Percentiles rank a stretch among this genome's conserved stretches.
Conservation (phyloP, 2,797 vertebrate species). For the Sus cebifrons region DNA sequence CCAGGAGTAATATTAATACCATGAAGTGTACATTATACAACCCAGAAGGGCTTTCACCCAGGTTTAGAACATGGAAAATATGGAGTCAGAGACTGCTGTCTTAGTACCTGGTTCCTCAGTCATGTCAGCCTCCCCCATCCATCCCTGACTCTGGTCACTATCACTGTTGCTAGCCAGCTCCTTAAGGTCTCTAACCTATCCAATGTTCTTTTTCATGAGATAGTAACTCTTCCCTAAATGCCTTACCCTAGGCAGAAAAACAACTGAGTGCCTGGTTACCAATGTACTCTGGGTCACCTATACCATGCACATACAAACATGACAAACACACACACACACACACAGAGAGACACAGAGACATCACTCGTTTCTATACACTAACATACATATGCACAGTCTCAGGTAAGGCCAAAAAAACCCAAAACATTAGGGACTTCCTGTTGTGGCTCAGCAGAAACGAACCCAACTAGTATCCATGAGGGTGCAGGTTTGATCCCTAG, state of each 20-base stretch:
- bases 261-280: background rate
- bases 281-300: background rate
- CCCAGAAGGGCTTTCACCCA: background rate
- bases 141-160: background rate
- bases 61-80: background rate
- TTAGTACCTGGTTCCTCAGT: background rate
- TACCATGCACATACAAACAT: background rate
- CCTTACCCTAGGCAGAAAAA: background rate
- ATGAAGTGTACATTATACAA: background rate
- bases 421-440: background rate
- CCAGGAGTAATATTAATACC: background rate
- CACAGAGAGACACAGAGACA: background rate
- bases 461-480: too few species aligned
- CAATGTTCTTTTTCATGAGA: background rate
- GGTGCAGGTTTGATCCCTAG: too few species aligned
- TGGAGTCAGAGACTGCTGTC: background rate
- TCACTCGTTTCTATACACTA: background rate
- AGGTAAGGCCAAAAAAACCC: background rate
- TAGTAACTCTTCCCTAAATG: background rate
- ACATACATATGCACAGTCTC: background rate
- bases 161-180: background rate
- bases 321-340: background rate
- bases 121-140: background rate
- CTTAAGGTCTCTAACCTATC: background rate
- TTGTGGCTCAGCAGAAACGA: too few species aligned